Evolutionary conservation across 2,888 invertebrate genomes (phyloP).

Genomic region (Tinea semifulvella): DNA sequence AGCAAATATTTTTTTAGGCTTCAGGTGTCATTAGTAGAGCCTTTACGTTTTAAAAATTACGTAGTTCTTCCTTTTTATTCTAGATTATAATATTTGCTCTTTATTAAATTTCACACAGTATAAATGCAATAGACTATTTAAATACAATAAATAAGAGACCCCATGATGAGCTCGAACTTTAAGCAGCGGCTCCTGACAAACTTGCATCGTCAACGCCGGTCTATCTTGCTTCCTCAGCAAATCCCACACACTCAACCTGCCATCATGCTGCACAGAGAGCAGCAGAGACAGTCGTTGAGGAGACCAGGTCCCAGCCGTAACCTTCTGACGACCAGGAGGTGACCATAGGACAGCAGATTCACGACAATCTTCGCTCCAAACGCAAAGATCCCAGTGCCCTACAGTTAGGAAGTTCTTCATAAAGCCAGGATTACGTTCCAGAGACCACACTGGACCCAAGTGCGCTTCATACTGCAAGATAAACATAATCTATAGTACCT

Average conservation of each 20-base stretch:
- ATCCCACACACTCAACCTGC: constrained; percentile 88
- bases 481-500: too few species aligned
- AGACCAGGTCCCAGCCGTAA: constrained; percentile 86
- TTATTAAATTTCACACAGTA: too few species aligned
- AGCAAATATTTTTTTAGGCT: too few species aligned
- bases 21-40: too few species aligned
- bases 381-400: constrained; percentile 91
- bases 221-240: constrained; percentile 83
- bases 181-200: constrained; percentile 55
- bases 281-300: constrained; percentile 81
- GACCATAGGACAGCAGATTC: constrained; percentile 94
- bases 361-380: constrained; percentile 95
- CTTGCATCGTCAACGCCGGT: constrained; percentile 71
- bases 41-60: too few species aligned
- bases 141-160: constrained; percentile 23
- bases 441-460: constrained; percentile 83
- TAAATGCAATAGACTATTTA: too few species aligned
- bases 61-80: too few species aligned
- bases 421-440: constrained; percentile 91
- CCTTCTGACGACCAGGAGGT: constrained; percentile 66
- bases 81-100: too few species aligned
- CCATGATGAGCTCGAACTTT: constrained; percentile 47
- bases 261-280: constrained; percentile 80
- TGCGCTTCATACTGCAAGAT: constrained; percentile 71
- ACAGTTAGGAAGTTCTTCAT: constrained; percentile 93